A percentile compares a stretch with the other conserved stretches of the same genome.
Evolutionary conservation across 2,888 invertebrate genomes (phyloP).

Genomic region (Physocephala rufipes): DNA sequence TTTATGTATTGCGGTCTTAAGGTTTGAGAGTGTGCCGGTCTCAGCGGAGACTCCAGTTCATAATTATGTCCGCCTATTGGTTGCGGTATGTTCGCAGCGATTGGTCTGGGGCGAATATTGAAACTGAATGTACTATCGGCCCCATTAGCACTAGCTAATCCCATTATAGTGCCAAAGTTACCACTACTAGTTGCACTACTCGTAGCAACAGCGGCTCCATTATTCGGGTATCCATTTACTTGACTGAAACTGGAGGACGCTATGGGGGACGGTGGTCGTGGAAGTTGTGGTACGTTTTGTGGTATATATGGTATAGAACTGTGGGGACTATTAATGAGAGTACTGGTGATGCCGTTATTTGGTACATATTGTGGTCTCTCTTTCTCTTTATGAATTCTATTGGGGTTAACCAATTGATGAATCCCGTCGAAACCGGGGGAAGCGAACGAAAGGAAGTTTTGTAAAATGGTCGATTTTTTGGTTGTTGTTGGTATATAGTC

Average conservation of each 20-base stretch:
- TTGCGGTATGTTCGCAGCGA: slow-evolving; percentile 44
- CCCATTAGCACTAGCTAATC: slow-evolving; percentile 57
- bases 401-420: slow-evolving; percentile 25
- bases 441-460: slow-evolving; percentile 57
- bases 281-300: slow-evolving; percentile 22
- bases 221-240: slow-evolving; percentile 40
- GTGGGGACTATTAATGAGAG: slow-evolving; percentile 47
- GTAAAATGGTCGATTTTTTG: slow-evolving; percentile 56
- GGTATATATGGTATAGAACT: slow-evolving; percentile 41
- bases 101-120: slow-evolving; percentile 59
- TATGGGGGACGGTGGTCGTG: slow-evolving; percentile 32
- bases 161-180: slow-evolving; percentile 57
- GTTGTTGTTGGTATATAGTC: slow-evolving; percentile 52
- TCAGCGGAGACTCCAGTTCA: slow-evolving; percentile 45
- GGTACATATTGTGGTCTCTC: slow-evolving; percentile 16
- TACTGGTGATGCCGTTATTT: slow-evolving; percentile 9
- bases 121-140: slow-evolving; percentile 62
- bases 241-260: slow-evolving; percentile 47
- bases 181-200: slow-evolving; percentile 57
- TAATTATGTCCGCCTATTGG: slow-evolving; percentile 47
- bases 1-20: slow-evolving; percentile 41
- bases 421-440: slow-evolving; percentile 45
- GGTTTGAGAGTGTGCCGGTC: slow-evolving; percentile 44
- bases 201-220: slow-evolving; percentile 53
- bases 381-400: slow-evolving; percentile 15